These are phyloP conservation scores for Fistularia commersonii DNA, from an alignment of 2,797 vertebrate species.

Conservation along the genomic window DNA sequence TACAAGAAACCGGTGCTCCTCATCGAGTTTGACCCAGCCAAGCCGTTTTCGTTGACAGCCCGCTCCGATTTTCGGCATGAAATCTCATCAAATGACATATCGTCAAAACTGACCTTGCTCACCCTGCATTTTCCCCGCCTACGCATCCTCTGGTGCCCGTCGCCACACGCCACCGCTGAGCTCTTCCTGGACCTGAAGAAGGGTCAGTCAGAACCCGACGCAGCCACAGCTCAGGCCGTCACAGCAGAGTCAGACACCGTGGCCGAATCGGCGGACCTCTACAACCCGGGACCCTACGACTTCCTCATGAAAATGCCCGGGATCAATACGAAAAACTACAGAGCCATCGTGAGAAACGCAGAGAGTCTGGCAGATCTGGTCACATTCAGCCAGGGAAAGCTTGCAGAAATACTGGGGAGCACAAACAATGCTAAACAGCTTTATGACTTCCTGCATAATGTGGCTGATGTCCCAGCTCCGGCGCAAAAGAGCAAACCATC, in stretches of 20 bases:
- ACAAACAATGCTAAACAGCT: constrained; percentile 78
- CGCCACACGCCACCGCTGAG: constrained; percentile 87
- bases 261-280: constrained; percentile 82
- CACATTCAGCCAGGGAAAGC: constrained; percentile 77
- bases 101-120: constrained; percentile 89
- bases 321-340: constrained; percentile 86
- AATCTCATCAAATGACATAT: constrained; percentile 86
- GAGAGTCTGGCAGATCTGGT: constrained; percentile 84
- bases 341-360: constrained; percentile 77
- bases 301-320: constrained; percentile 94
- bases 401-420: constrained; percentile 80
- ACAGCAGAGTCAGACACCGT: constrained; percentile 85
- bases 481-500: constrained; percentile 57
- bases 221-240: constrained; percentile 80
- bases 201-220: constrained; percentile 80
- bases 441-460: constrained; percentile 87
- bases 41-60: constrained; percentile 86
- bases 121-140: constrained; percentile 93
- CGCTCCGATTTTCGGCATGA: constrained; percentile 84
- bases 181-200: constrained; percentile 90
- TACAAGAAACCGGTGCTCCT: constrained; percentile 89
- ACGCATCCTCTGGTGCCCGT: constrained; percentile 93
- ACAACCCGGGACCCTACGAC: constrained; percentile 92
- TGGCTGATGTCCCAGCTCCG: constrained; percentile 50
- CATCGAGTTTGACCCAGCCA: constrained; percentile 91